A percentile compares a stretch with the other conserved stretches of the same genome.
phyloP scores from a whole-genome alignment of 2,797 vertebrate genomes.

The Macroramphosus scolopax region DNA sequence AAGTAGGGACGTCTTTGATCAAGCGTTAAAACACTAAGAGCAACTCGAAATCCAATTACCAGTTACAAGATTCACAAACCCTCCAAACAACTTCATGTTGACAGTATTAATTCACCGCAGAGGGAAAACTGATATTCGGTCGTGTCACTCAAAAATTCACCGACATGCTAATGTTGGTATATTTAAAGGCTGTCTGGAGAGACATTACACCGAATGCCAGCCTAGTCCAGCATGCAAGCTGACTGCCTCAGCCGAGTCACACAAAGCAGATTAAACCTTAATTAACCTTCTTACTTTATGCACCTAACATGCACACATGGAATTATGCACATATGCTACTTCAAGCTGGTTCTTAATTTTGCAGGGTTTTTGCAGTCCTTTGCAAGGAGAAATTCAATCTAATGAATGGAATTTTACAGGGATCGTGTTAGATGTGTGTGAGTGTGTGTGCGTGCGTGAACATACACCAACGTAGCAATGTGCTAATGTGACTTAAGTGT shows the following conservation, averaged over 20 bases:
- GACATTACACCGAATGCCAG: slow-evolving; percentile 9
- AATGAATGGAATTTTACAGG: no score
- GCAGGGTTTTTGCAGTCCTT: no score
- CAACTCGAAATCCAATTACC: slow-evolving; percentile 8
- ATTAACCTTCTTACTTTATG: slow-evolving; percentile 4
- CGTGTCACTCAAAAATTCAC: slow-evolving; percentile 29
- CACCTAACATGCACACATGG: slow-evolving; percentile 11
- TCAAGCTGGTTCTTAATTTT: no score
- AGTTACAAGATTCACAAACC: no score
- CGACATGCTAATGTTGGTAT: slow-evolving; percentile 15
- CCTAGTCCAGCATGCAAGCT: no score
- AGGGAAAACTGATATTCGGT: slow-evolving; percentile 1
- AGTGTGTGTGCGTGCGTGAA: no score
- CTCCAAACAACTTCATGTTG: slow-evolving; percentile 2
- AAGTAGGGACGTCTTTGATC: no score
- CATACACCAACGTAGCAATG: no score
- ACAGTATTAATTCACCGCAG: not conserved
- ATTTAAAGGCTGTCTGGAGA: slow-evolving; percentile 29
- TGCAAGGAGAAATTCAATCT: no score
- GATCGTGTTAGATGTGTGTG: no score
- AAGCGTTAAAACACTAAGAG: not conserved
- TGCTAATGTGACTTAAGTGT: slow-evolving; percentile 24
- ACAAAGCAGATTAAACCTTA: slow-evolving; percentile 8
- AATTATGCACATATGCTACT: slow-evolving; percentile 1
- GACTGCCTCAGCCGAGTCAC: not conserved